A percentile compares a stretch with the other conserved stretches of the same genome.
These are phyloP conservation scores for Enteromius afrohamiltoni DNA, from an alignment of 2,797 vertebrate genomes.

Conservation along the genomic window DNA sequence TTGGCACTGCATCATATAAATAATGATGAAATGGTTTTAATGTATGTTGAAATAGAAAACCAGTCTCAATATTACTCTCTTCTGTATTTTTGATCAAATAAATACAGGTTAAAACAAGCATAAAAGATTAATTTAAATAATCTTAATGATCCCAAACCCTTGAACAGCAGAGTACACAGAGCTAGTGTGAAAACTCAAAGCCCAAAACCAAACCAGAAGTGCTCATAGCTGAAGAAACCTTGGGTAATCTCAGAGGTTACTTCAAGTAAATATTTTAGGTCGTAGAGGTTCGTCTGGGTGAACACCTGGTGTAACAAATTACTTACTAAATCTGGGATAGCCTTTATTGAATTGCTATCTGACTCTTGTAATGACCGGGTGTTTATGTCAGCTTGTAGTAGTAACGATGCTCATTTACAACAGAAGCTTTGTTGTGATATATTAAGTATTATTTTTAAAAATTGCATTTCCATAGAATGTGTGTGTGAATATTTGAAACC, in stretches of 20 bases:
- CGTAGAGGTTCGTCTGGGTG: not conserved
- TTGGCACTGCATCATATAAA: not conserved
- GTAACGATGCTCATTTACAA: not conserved
- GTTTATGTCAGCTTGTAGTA: not conserved
- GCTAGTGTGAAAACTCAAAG: not conserved
- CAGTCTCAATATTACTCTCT: not conserved
- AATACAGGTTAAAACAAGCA: not conserved
- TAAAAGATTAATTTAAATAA: too few species aligned
- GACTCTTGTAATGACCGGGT: too few species aligned
- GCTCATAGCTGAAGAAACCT: not conserved
- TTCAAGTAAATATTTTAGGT: not conserved
- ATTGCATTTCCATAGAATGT: not conserved
- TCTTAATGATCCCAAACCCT: not conserved
- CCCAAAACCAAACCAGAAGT: not conserved
- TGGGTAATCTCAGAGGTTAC: not conserved
- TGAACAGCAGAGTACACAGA: not conserved
- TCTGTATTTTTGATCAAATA: not conserved
- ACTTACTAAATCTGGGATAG: not conserved
- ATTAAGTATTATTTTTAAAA: not conserved
- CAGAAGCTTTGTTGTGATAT: not conserved
- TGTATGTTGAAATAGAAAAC: not conserved
- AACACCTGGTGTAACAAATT: not conserved
- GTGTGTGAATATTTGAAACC: not conserved
- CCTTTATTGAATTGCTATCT: not conserved
- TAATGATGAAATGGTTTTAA: too few species aligned